Base-by-base conservation (phyloP, 2,888 invertebrate genomes). In the Orchestes rusci region DNA sequence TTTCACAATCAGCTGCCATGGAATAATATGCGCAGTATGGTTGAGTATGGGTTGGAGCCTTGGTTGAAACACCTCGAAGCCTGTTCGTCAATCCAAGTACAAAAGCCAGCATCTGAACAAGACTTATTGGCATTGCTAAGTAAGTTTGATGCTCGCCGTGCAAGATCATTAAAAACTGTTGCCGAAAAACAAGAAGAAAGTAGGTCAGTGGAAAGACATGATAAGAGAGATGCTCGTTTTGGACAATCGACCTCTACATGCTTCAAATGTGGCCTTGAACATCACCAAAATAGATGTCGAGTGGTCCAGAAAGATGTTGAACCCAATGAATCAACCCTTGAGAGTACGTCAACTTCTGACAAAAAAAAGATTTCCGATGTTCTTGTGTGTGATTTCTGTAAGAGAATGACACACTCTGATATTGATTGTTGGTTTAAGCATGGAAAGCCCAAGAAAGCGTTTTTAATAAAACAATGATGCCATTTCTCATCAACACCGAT, bases 351-450 rank as follows among this genome's bases (percentile, higher is more conserved):
- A n/a, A n/a, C n/a, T n/a, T n/a, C n/a, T n/a, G n/a, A n/a, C n/a
- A n/a, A n/a, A n/a, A n/a, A n/a, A n/a, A n/a, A n/a, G n/a, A n/a
- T 10, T 23, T 23, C 23, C 23, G 10, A 23, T 7, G 10, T 44
- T 10, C 32, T 38, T 1, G 17, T 8, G 2, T 53, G 50, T 38
- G 20, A 38, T 16, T 29, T 38, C 29, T 53, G 52, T 35, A 50
- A 52, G 34, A 52, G 52, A 34, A 32, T 50, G 5, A 48, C 48
- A 2, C 53, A 50, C 18, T 44, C 32, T 10, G 50, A 52, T 10
- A 7, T 5, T n/a, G 48, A 30, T 33, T 52, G 50, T 39, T 53
- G 50, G 45, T 38, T n/a, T n/a, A n/a, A n/a, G 29, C 23, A 53
- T 16, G 51, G 46, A 19, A 53, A 45, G 12, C 51, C 40, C n/a